Evolutionary conservation across 2,797 vertebrate species (phyloP), one percentile per base, ranked within the genome.

Genomic region (Buphagus erythrorhynchus): DNA sequence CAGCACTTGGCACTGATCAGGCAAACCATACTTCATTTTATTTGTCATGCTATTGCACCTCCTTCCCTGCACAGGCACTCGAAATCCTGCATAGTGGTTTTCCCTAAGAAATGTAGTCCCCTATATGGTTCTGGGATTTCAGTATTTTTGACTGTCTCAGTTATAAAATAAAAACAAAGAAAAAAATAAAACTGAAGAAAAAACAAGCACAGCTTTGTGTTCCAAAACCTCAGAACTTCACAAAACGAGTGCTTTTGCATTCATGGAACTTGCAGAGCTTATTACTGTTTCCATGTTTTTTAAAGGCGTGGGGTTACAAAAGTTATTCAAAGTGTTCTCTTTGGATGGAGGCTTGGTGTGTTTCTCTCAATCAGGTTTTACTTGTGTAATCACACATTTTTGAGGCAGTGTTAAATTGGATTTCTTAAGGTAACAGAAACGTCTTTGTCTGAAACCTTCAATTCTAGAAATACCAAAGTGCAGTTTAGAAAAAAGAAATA

Each of bases 401-500:
- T 73, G 36, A 73, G 63, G 19, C 87, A 90, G 46, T 59, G 36
- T 62, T 88, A 95, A 78, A 49, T 5, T 86, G 73, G 28, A 52
- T 93, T 97, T 95, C 66, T 81, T 69, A 87, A 95, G 73, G 78
- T 88, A 95, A 95, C 95, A 97, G 72, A 94, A 97, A 89, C 51
- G 28, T 73, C 95, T 97, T 97, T 97, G 96, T 98, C 71, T 94
- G 71, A 97, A 96, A 91, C 73, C 48, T 88, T 94, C 92, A 88
- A 83, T 95, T 95, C 78, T 90, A 88, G 91, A 68, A 93, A 91
- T 40, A 28, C 67, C 81, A 67, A 83, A 95, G 55, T 85, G 69
- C 68, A 93, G 93, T 74, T 96, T 86, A 98, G 83, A 95, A 95
- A 91, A 93, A 93, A 95, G 77, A 96, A 98, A 98, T 94, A 86